phyloP scores from a whole-genome alignment of 2,888 invertebrate genomes.

The Philonicus albiceps region DNA sequence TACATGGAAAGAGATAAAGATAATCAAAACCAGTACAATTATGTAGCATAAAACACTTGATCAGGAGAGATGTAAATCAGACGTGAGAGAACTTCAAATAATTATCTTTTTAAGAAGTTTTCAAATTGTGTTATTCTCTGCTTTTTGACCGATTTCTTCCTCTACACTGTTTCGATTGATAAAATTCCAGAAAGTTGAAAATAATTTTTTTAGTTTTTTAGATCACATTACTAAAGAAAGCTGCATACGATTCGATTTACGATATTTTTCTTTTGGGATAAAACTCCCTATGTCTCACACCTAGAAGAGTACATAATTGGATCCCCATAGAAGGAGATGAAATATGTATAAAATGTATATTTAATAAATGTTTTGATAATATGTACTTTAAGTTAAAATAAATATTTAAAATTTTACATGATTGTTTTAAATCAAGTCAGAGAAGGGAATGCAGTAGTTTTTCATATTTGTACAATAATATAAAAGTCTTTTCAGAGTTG shows the following conservation, averaged over 20 bases:
- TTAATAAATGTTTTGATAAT: conserved; percentile 48
- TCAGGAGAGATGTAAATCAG: neutral
- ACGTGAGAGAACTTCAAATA: neutral
- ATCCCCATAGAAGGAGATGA: conserved; percentile 11
- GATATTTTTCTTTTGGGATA: neutral
- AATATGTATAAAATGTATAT: conserved; percentile 48
- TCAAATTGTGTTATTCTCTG: conserved; percentile 33
- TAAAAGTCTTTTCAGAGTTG: too few species aligned
- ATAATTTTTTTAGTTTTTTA: conserved; percentile 3
- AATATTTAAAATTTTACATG: conserved; percentile 39
- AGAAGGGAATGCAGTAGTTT: neutral
- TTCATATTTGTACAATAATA: too few species aligned
- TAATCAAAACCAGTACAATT: conserved; percentile 97
- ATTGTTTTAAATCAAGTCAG: neutral
- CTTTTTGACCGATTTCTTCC: neutral
- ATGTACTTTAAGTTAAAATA: conserved; percentile 46
- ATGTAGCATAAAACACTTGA: conserved; percentile 85
- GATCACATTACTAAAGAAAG: neutral
- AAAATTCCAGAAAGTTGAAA: neutral
- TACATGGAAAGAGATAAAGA: conserved; percentile 99
- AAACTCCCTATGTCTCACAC: neutral
- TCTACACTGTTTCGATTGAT: neutral
- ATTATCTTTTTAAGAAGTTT: conserved; percentile 12
- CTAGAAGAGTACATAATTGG: conserved; percentile 2
- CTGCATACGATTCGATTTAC: neutral